Evolutionary conservation across 2,113 vertebrate species (phyloP).

Genomic region (Cyphotilapia sp.): DNA sequence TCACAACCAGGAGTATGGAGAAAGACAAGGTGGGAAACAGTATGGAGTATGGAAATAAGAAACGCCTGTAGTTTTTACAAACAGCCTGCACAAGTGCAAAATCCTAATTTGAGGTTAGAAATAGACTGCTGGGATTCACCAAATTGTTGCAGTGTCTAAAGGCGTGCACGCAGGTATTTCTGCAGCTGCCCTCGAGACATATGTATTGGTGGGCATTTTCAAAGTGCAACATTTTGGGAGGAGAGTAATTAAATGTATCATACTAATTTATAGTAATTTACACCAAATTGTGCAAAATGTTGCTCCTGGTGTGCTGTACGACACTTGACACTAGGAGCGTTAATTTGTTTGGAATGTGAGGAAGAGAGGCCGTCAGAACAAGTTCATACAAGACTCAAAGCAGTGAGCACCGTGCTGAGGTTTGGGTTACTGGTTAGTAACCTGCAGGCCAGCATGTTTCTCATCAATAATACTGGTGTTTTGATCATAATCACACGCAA

Average conservation of each 20-base stretch:
- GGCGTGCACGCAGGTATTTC: background rate
- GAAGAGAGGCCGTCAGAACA: background rate
- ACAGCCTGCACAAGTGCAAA: background rate
- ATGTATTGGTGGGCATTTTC: background rate
- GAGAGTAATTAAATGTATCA: background rate
- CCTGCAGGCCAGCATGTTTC: background rate
- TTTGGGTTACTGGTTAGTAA: background rate
- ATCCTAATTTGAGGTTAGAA: background rate
- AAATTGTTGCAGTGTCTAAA: background rate
- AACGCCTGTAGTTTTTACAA: background rate
- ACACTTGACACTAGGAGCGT: background rate
- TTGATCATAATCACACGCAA: background rate
- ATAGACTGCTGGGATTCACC: background rate
- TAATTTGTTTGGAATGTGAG: background rate
- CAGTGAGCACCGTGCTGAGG: background rate
- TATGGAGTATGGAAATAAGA: background rate
- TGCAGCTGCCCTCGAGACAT: background rate
- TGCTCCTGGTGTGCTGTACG: background rate
- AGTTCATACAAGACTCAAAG: background rate
- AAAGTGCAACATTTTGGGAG: background rate
- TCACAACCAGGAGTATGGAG: background rate
- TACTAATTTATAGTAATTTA: background rate
- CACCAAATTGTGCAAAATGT: background rate
- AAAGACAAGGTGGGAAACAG: background rate
- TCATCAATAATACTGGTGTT: background rate